A percentile compares a stretch with the other conserved stretches of the same genome.
Evolutionary conservation across 1,140 invertebrate genomes (phyloP).

Genomic region (Chlorops oryzae): DNA sequence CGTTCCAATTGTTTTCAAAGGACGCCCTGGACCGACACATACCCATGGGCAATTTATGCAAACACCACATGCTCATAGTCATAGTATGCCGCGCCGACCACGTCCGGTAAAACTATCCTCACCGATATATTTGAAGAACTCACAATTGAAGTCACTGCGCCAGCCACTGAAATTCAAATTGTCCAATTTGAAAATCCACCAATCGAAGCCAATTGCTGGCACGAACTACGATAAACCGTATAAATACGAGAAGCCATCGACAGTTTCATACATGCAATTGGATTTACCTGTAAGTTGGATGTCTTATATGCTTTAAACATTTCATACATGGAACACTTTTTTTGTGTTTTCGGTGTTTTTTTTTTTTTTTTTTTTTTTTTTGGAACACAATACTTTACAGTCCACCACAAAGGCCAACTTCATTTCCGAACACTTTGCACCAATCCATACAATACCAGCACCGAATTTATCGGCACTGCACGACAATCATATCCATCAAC

Average conservation of each 20-base stretch:
- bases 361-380: too few species aligned
- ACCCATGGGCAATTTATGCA: constrained; percentile 3
- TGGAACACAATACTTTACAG: constrained; percentile 23
- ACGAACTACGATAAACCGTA: constrained; percentile 42
- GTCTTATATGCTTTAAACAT: too few species aligned
- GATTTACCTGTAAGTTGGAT: not conserved
- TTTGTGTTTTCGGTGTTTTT: too few species aligned
- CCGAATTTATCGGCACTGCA: constrained; percentile 53
- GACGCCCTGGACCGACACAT: constrained; percentile 21
- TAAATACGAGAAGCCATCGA: constrained; percentile 36
- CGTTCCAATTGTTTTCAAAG: constrained; percentile 36
- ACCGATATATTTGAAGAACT: constrained; percentile 31
- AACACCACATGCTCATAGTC: constrained; percentile 3
- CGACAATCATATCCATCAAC: constrained; percentile 27
- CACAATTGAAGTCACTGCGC: constrained; percentile 13
- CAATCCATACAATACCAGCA: constrained; percentile 75
- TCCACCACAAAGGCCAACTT: constrained; percentile 34
- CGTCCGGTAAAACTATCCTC: constrained; percentile 28
- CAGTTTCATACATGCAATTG: constrained; percentile 4
- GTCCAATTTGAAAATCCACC: constrained; percentile 22
- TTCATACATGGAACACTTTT: too few species aligned
- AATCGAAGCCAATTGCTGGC: constrained; percentile 30
- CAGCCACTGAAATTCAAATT: constrained; percentile 41
- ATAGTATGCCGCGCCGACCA: constrained; percentile 6
- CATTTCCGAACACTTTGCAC: constrained; percentile 52